These are phyloP conservation scores for Leucoraja erinaceus DNA, from an alignment of 2,113 vertebrate species.

Conservation along the genomic window DNA sequence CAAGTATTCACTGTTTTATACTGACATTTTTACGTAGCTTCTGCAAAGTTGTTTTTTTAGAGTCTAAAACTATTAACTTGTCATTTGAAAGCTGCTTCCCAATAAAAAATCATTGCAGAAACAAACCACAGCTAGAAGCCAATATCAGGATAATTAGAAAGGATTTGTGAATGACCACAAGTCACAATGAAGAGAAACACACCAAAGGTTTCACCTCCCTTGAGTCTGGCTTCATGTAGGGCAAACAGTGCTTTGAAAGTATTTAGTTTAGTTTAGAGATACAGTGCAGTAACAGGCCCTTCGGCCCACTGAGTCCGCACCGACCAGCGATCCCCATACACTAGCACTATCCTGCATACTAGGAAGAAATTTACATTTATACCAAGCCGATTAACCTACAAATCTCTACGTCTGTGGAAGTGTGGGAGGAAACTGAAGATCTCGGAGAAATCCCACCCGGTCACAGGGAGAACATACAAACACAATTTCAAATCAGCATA, in stretches of 20 bases:
- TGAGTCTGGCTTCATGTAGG: background rate
- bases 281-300: no score
- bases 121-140: background rate
- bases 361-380: no score
- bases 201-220: background rate
- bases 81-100: background rate
- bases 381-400: no score
- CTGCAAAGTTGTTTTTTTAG: background rate
- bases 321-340: no score
- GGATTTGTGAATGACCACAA: no score
- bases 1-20: background rate
- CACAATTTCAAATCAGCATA: background rate
- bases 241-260: slow-evolving; percentile 1
- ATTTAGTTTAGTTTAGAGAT: background rate
- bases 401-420: no score
- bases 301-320: no score
- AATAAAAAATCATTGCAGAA: background rate
- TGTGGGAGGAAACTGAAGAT: no score
- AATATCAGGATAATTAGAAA: no score
- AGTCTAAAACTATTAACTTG: background rate
- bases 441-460: no score
- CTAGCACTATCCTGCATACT: no score
- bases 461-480: no score
- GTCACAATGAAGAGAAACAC: background rate
- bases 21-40: background rate